Evolutionary conservation across 1,140 invertebrate genomes (phyloP), one percentile per base, ranked within the genome.

Genomic region (Chlorops oryzae): DNA sequence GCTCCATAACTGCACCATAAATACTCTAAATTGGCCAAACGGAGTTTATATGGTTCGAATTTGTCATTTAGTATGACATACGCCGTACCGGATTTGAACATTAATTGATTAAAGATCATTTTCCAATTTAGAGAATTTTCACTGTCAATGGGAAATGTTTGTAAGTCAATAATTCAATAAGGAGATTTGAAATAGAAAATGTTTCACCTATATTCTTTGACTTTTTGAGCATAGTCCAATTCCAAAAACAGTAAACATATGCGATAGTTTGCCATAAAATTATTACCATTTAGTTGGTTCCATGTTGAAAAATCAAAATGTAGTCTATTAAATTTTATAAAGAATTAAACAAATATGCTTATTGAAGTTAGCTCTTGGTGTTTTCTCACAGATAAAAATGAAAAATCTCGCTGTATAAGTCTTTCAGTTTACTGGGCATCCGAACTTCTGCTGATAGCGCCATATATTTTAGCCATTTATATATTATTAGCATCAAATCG

Each of bases 231-330:
- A 25, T 49, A 47, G 13, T 40, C 2, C 4, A 59, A 39, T 49
- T 59, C 58, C 38, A 59, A 35, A 50, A 45, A 59, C 6, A 57
- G 47, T 13, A 57, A 22, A 22, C 38, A 47, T 3, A 56, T 54
- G 1, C 51, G 39, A 32, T 51, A 59, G 18, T 44, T 47, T 15
- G 43, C 44, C 9, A 47, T 37, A 35, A 55, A 55, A 21, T 54
- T 42, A 17, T 45, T 24, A 23, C 28, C n/a, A 22, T 32, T 23
- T 17, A 52, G 47, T 10, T 50, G 40, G 47, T 58, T 47, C 47
- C 54, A 55, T 1, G 50, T 50, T 15, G 35, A 25, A 9, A 50
- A 41, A 23, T 52, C 50, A 27, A 47, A 50, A 25, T 54, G 39
- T 15, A 40, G 27, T 12, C 43, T 51, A 13, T 35, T 15, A n/a